Conservation (phyloP, 2,888 invertebrate genomes). For the Rhamphomyia laevipes region DNA sequence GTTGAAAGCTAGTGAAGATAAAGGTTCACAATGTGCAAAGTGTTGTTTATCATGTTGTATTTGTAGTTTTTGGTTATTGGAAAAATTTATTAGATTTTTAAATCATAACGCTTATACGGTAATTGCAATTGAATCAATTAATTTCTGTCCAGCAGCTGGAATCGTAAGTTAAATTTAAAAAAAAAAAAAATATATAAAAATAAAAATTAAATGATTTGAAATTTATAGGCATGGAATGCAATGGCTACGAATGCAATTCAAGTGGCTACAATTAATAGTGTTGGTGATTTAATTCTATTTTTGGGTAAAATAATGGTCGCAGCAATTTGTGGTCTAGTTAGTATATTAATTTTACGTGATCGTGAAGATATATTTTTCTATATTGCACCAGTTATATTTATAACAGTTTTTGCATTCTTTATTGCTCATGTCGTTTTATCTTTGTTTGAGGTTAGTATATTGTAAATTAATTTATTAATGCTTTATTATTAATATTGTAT, state of each 20-base stretch:
- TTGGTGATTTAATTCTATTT: constrained; percentile 87
- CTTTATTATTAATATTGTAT: neutral
- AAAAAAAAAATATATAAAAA: neutral
- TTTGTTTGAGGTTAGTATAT: constrained; percentile 68
- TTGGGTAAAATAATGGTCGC: constrained; percentile 71
- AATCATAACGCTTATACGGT: constrained; percentile 94
- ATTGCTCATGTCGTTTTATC: constrained; percentile 89
- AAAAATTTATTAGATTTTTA: constrained; percentile 81
- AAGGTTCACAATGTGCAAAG: constrained; percentile 60
- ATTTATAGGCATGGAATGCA: constrained; percentile 69
- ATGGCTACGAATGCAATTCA: constrained; percentile 72
- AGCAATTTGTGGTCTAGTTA: constrained; percentile 67
- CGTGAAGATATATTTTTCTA: constrained; percentile 67
- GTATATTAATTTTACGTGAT: constrained; percentile 62
- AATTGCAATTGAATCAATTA: constrained; percentile 80
- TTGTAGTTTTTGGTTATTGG: constrained; percentile 83
- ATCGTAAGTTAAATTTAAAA: constrained; percentile 49
- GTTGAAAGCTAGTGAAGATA: constrained; percentile 53
- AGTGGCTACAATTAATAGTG: constrained; percentile 83
- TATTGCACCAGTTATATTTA: constrained; percentile 74
- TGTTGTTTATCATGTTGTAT: constrained; percentile 71
- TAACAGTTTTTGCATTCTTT: constrained; percentile 78
- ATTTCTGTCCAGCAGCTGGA: constrained; percentile 82
- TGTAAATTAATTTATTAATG: neutral
- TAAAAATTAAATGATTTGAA: constrained; percentile 1